Evolutionary conservation across 2,113 vertebrate species (phyloP), one percentile per base, ranked within the genome.

Genomic region (Peromyscus leucopus): DNA sequence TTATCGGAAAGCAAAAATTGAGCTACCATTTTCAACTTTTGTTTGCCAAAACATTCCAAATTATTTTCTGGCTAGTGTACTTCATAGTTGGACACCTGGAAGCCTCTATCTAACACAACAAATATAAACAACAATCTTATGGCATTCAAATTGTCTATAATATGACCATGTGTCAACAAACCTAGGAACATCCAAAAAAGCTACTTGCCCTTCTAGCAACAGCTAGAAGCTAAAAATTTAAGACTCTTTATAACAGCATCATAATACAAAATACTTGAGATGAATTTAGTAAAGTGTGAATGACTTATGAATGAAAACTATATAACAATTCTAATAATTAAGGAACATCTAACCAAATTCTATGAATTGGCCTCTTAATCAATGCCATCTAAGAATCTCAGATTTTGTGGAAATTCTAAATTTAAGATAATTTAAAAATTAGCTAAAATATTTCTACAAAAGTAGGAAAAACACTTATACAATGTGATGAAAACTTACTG

Each of bases 21-120:
- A 93, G 75, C 75, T 80, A 93, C 96, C 90, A 95, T 93, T 88
- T 90, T 88, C 86, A 90, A 11, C 51, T 82, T 67, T 59, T 31
- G 82, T 72, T 90, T 71, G 59, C 86, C 51, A 75, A 83, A 36
- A 79, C 78, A 17, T 63, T 82, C 87, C 22, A 24, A 72, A 24
- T 21, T 36, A 12, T 48, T 71, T 90, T 96, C 69, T 93, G 95
- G 93, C 7, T 5, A 46, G 26, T 72, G 36, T 17, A 59, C 59
- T 69, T 26, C 33, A 31, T 11, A 69, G 67, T 36, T 69, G 31
- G 74, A 67, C 59, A 59, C 31, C 71, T 80, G 86, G n/a, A 8
- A 74, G 19, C 46, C 7, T 79, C 78, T 55, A 33, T 36, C 48
- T 17, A 76, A 46, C 21, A 76, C 21, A 46, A 75, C 71, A 76